Conservation (phyloP, 1,140 invertebrate genomes). For the Neodiprion fabricii region DNA sequence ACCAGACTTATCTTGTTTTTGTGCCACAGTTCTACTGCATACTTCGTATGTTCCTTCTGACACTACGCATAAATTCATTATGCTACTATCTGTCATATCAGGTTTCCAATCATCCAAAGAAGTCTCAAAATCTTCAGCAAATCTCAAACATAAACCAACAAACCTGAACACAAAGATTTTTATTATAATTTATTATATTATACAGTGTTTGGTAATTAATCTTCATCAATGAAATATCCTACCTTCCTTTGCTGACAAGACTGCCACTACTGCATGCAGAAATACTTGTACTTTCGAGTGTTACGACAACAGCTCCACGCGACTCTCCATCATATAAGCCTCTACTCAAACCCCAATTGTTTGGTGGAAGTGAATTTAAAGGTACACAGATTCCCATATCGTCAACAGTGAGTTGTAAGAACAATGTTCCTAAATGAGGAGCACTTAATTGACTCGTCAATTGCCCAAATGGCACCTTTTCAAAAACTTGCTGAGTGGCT, state of each 20-base stretch:
- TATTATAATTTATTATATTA: not conserved
- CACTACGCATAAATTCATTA: slow-evolving; percentile 96
- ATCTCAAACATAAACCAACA: slow-evolving; percentile 87
- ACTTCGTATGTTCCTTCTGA: slow-evolving; percentile 98
- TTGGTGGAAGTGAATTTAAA: slow-evolving; percentile 78
- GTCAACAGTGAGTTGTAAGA: slow-evolving; percentile 93
- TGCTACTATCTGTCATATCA: slow-evolving; percentile 77
- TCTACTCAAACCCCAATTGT: slow-evolving; percentile 70
- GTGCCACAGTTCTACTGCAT: slow-evolving; percentile 88
- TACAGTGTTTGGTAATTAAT: not conserved
- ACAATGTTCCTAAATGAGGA: slow-evolving; percentile 86
- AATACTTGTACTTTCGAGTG: slow-evolving; percentile 92
- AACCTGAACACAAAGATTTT: slow-evolving; percentile 83
- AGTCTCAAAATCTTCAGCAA: slow-evolving; percentile 96
- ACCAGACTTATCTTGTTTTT: slow-evolving; percentile 73
- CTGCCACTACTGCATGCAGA: slow-evolving; percentile 82
- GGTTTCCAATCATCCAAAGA: slow-evolving; percentile 98
- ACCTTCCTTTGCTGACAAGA: slow-evolving; percentile 75
- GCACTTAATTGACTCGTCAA: slow-evolving; percentile 75
- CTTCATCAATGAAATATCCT: slow-evolving; percentile 16
- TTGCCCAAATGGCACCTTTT: slow-evolving; percentile 80
- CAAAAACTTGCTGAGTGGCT: slow-evolving; percentile 79
- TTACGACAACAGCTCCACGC: slow-evolving; percentile 91
- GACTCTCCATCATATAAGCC: slow-evolving; percentile 79
- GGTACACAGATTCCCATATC: slow-evolving; percentile 97